phyloP scores from a whole-genome alignment of 2,113 vertebrate species.

The Rhinoptilus africanus region DNA sequence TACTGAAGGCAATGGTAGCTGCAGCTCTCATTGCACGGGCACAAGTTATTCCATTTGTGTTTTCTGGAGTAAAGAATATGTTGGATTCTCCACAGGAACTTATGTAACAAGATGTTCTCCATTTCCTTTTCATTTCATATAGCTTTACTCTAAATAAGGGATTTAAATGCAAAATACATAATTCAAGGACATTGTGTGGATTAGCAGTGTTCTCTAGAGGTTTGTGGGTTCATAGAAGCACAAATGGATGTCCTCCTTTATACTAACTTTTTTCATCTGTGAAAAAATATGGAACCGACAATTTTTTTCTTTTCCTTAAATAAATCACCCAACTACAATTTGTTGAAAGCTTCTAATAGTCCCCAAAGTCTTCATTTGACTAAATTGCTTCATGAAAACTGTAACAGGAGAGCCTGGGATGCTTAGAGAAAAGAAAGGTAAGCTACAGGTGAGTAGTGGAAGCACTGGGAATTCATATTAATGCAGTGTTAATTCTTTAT shows the following conservation, averaged over 20 bases:
- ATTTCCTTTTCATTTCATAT: background rate
- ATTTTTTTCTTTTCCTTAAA: background rate
- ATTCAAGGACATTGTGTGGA: background rate
- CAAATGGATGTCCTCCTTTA: background rate
- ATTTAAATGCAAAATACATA: background rate
- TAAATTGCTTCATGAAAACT: background rate
- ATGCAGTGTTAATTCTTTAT: background rate
- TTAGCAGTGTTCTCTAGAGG: background rate
- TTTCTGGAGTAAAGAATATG: background rate
- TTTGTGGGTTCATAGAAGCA: background rate
- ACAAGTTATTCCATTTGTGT: background rate
- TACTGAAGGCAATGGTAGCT: background rate
- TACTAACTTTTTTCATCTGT: background rate
- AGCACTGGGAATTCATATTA: background rate
- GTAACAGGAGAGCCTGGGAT: background rate
- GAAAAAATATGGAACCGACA: background rate
- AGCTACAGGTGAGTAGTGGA: background rate
- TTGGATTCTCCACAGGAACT: background rate
- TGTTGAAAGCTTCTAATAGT: background rate
- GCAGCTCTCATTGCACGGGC: background rate
- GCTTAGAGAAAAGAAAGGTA: background rate
- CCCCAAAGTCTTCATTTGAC: background rate
- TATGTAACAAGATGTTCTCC: background rate
- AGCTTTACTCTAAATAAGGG: background rate
- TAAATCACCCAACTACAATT: background rate